Base-by-base conservation (phyloP, 2,797 vertebrate genomes). In the Leontopithecus rosalia region DNA sequence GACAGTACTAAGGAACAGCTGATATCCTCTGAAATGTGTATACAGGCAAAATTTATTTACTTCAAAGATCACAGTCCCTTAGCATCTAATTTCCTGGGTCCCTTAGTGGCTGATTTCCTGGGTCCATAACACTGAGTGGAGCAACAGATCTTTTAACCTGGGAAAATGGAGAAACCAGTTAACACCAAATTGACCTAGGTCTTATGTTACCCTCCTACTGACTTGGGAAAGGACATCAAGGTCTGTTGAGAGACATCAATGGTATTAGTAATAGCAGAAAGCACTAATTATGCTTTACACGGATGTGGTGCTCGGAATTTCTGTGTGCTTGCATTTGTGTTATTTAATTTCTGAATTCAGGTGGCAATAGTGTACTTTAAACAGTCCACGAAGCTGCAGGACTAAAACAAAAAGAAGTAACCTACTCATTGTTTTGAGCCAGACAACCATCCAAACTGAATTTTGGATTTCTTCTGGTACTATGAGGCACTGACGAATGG, bases 341-440 rank as follows among this genome's bases (percentile, higher is more conserved):
- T 73, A 83, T 43, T n/a, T 85, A 24, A 90, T 95, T 88, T 86
- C 83, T 82, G 55, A 92, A 88, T 77, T 92, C 52, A 84, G 57
- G 77, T 20, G 14, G 33, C 24, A 64, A 17, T 24, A 30, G 28
- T 64, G 14, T 30, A 7, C 28, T 36, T 92, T 83, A 48, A 79
- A 95, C 36, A 22, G 9, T 79, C 30, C 57, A 46, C 24, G 36
- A 17, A 82, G 39, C 88, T 61, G 13, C 13, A 88, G 26, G 28
- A 55, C 67, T 67, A 57, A 93, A 92, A 82, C 58, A 67, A 67
- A 88, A 92, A 77, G 81, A 41, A 72, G 61, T 6, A 64, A 33
- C 5, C 36, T 0, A 4, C 5, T 43, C 22, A 61, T 92, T 95
- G 24, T 83, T 83, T 94, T 83, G 64, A 93, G 76, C n/a, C 33